Percentiles rank a stretch among this genome's conserved stretches.
phyloP scores from a whole-genome alignment of 2,797 vertebrate genomes.

The Thunnus albacares region DNA sequence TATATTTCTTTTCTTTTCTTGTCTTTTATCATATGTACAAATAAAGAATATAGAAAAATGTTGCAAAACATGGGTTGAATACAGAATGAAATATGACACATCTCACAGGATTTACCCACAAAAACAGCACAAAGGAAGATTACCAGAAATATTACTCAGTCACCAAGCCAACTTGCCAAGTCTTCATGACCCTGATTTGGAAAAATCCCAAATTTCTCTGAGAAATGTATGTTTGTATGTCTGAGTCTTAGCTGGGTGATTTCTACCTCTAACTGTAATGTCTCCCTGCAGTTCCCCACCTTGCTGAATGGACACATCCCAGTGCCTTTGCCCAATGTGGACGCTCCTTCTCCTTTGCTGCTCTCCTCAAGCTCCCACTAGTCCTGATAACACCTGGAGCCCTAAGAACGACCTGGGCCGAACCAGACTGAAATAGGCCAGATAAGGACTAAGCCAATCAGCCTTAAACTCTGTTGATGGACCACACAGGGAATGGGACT shows the following conservation, averaged over 20 bases:
- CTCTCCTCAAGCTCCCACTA: conserved; percentile 91
- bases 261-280: conserved; percentile 11
- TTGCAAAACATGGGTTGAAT: no score
- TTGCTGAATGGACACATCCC: conserved; percentile 93
- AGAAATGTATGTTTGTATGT: no score
- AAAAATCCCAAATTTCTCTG: background rate
- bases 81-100: no score
- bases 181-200: background rate
- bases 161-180: no score
- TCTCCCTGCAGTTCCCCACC: conserved; percentile 90
- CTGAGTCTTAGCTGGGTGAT: background rate
- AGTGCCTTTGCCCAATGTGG: conserved; percentile 89
- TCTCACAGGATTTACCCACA: no score
- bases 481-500: conserved; percentile 19
- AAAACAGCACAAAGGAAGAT: no score
- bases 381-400: conserved; percentile 87
- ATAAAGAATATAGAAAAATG: no score
- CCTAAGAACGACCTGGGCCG: conserved; percentile 23
- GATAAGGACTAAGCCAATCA: conserved; percentile 9
- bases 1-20: no score
- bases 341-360: conserved; percentile 90
- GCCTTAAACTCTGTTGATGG: conserved; percentile 21
- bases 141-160: no score
- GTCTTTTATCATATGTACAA: no score
- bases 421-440: background rate